A percentile compares a stretch with the other conserved stretches of the same genome.
Conservation (phyloP, 2,888 invertebrate species). For the Drosophila pegasa region DNA sequence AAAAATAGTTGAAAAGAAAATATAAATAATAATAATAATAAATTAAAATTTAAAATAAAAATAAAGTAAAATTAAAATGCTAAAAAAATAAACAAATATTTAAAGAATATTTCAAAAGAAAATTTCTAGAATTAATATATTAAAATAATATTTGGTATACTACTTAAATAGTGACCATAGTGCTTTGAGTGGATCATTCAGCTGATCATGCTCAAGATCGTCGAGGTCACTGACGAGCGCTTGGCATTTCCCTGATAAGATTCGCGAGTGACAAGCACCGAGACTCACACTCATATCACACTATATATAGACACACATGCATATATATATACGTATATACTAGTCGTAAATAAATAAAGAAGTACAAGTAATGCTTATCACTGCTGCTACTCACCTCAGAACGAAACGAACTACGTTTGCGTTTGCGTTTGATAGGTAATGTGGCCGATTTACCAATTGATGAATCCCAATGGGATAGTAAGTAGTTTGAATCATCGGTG, state of each 20-base stretch:
- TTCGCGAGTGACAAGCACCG: constrained; percentile 29
- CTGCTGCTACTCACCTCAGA: constrained; percentile 38
- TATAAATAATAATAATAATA: not conserved
- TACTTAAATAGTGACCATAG: constrained; percentile 1
- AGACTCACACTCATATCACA: constrained; percentile 4
- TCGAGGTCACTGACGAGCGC: constrained; percentile 48
- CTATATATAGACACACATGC: not conserved
- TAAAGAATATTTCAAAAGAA: not conserved
- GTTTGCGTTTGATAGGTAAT: constrained; percentile 32
- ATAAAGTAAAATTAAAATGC: not conserved
- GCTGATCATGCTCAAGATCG: constrained; percentile 45
- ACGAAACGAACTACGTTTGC: constrained; percentile 36
- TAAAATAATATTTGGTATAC: not conserved
- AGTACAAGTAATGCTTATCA: constrained; percentile 3
- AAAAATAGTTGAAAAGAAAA: not conserved
- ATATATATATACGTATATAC: constrained; percentile 3
- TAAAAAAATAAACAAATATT: not conserved
- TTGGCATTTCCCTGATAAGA: constrained; percentile 60
- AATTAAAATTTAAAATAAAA: not conserved
- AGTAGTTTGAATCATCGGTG: constrained; percentile 10
- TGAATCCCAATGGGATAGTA: constrained; percentile 6
- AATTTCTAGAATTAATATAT: not conserved
- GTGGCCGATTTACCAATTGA: constrained; percentile 1
- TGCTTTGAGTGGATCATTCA: constrained; percentile 6
- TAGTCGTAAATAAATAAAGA: not conserved